A percentile compares a stretch with the other conserved stretches of the same genome.
These are phyloP conservation scores for Palythoa grandis DNA, from an alignment of 92 coral and sea anemone species.

Conservation along the genomic window DNA sequence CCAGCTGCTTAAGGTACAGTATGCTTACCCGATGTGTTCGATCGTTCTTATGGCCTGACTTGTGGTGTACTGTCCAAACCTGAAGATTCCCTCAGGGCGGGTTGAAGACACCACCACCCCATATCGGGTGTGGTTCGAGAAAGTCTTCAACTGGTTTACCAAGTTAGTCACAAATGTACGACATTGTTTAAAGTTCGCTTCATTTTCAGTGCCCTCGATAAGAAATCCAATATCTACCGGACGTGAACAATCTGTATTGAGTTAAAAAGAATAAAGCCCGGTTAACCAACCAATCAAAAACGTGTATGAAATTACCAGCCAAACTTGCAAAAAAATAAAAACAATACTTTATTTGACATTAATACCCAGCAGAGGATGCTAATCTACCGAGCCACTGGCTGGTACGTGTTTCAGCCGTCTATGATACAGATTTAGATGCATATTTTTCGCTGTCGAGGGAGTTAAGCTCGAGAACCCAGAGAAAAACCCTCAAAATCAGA, in stretches of 20 bases:
- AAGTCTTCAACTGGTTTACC: constrained; percentile 1
- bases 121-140: constrained; percentile 28
- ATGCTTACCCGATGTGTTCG: constrained; percentile 13
- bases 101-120: constrained; percentile 43
- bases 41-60: constrained; percentile 20
- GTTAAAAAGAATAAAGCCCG: not conserved
- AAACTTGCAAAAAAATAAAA: not conserved
- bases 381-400: too few species aligned
- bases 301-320: not conserved
- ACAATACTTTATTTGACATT: too few species aligned
- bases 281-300: not conserved
- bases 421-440: too few species aligned
- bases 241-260: constrained; percentile 8
- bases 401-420: too few species aligned
- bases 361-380: too few species aligned
- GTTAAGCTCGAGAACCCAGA: too few species aligned
- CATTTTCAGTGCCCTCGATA: constrained; percentile 9
- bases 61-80: constrained; percentile 46
- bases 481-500: too few species aligned
- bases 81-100: constrained; percentile 30
- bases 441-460: too few species aligned
- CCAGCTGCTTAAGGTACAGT: not conserved
- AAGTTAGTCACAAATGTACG: constrained; percentile 15
- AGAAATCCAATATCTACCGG: constrained; percentile 30
- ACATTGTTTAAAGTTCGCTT: constrained; percentile 12